These are phyloP conservation scores for Meteorus cinctellus DNA, from an alignment of 2,888 invertebrate genomes.

Conservation along the genomic window DNA sequence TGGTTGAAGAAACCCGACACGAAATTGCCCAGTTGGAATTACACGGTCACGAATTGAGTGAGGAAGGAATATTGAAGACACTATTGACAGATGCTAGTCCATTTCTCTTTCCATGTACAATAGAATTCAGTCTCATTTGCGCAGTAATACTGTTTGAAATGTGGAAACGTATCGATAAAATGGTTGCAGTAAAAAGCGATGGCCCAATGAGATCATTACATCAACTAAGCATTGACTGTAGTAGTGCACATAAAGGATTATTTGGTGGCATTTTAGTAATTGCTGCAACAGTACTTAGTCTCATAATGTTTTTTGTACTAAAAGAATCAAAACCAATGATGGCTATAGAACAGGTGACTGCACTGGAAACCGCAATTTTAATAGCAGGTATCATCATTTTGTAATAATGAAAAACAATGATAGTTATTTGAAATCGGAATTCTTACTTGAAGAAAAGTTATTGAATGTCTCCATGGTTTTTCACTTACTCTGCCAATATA, in stretches of 20 bases:
- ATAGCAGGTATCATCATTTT: constrained; percentile 57
- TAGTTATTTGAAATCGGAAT: too few species aligned
- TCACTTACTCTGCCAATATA: too few species aligned
- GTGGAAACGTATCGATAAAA: constrained; percentile 88
- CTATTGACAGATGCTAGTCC: constrained; percentile 80
- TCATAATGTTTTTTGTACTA: constrained; percentile 93
- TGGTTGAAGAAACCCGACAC: constrained; percentile 91
- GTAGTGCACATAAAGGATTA: constrained; percentile 86
- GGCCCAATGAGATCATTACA: constrained; percentile 61
- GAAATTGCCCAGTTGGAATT: constrained; percentile 84
- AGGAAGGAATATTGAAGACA: constrained; percentile 76
- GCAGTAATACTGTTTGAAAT: constrained; percentile 87
- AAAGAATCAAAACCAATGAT: constrained; percentile 75
- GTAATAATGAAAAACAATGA: not conserved
- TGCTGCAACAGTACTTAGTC: constrained; percentile 87
- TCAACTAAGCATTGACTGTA: constrained; percentile 81
- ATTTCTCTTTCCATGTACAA: constrained; percentile 91
- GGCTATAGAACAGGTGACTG: constrained; percentile 68
- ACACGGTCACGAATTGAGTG: constrained; percentile 67
- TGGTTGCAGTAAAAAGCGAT: constrained; percentile 75
- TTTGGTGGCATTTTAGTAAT: constrained; percentile 83
- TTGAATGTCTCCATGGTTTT: too few species aligned
- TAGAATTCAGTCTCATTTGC: constrained; percentile 93
- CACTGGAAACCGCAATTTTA: constrained; percentile 65
- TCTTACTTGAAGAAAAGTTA: too few species aligned